Conservation (phyloP, 1,140 invertebrate genomes). For the Panonychus citri region DNA sequence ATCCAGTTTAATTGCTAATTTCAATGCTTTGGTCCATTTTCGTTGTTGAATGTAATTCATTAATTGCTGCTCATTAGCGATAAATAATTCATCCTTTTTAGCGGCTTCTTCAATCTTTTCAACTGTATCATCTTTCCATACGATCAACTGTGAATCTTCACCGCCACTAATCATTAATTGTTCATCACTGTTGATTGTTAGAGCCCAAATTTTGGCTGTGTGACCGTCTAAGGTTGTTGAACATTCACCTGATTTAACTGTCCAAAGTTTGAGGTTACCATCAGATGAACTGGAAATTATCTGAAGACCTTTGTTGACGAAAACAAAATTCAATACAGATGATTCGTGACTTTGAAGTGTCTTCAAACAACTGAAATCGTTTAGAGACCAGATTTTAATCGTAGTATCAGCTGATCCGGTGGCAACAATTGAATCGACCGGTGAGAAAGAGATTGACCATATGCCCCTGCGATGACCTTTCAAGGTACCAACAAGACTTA, state of each 20-base stretch:
- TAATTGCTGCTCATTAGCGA: constrained; percentile 49
- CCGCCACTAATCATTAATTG: constrained; percentile 59
- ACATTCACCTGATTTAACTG: constrained; percentile 64
- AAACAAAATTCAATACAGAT: constrained; percentile 60
- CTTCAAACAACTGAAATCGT: constrained; percentile 65
- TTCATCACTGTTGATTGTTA: constrained; percentile 37
- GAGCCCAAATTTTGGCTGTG: constrained; percentile 59
- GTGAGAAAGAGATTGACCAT: constrained; percentile 80
- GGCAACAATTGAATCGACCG: constrained; percentile 67
- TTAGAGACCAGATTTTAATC: constrained; percentile 79
- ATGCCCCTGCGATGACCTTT: constrained; percentile 72
- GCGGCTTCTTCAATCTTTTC: constrained; percentile 36
- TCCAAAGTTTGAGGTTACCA: constrained; percentile 70
- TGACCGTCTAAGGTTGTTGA: constrained; percentile 60
- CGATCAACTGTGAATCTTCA: constrained; percentile 55
- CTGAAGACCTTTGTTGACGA: constrained; percentile 59
- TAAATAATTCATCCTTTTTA: constrained; percentile 39
- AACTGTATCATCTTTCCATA: constrained; percentile 62
- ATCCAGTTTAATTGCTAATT: constrained; percentile 50
- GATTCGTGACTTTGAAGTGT: constrained; percentile 84
- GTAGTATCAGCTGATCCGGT: constrained; percentile 83
- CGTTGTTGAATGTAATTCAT: constrained; percentile 53
- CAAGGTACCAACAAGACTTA: constrained; percentile 42
- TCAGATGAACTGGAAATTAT: constrained; percentile 65
- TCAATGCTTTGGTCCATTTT: constrained; percentile 51